Base-by-base conservation (phyloP, 1,140 invertebrate species). In the Solen grandis region DNA sequence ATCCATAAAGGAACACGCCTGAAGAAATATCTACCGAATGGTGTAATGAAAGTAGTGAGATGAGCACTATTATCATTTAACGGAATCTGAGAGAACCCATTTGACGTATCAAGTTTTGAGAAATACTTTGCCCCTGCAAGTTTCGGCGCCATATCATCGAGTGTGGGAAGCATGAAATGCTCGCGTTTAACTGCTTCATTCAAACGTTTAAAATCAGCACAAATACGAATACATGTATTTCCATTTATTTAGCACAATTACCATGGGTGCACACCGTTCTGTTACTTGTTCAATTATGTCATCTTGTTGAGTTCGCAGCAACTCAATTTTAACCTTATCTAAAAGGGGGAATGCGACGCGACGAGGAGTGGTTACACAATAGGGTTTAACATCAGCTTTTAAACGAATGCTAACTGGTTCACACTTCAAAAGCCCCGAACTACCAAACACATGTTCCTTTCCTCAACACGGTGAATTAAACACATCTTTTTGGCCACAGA, bases 1-100 rank as follows among this genome's bases (percentile, higher is more conserved):
- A n/a, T n/a, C n/a, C n/a, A n/a, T n/a, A n/a, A n/a, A n/a, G n/a
- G n/a, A n/a, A n/a, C n/a, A n/a, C n/a, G n/a, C n/a, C n/a, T n/a
- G n/a, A n/a, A n/a, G n/a, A n/a, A n/a, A n/a, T n/a, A n/a, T n/a
- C 16, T 19, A 16, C 85, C 85, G 50, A 80, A 80, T n/a, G 83
- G 77, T 16, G 82, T 85, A 29, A 86, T 87, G 73, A 86, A 86
- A 0, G 84, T 84, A 10, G 84, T 85, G 1, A 84, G 52, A 22
- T 74, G 36, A 29, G 38, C 33, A 29, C 73, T 52, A 36, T 81
- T 22, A 54, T 62, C 19, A 10, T 75, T 73, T 0, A 80, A 33
- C 19, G 38, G 63, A 4, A 85, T 52, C 31, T 86, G 75, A 55
- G 36, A 84, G 69, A 84, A 82, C 22, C 81, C 73, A 19, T 31